Conservation (phyloP, 2,888 invertebrate species). For the Torymus auratus region DNA sequence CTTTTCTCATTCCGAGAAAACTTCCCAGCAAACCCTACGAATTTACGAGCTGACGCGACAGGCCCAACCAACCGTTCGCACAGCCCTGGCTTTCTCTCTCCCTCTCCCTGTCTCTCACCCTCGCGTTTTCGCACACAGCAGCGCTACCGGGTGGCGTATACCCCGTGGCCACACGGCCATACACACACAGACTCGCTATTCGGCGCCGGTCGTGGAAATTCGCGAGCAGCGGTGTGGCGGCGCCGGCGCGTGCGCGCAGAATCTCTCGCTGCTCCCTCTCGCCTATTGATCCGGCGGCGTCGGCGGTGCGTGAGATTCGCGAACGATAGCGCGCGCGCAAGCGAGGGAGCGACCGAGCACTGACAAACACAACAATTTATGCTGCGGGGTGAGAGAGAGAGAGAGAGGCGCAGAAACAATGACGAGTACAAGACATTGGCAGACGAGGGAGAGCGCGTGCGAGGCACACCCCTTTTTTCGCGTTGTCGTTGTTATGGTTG, state of each 20-base stretch:
- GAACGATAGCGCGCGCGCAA: constrained; percentile 30
- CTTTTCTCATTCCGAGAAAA: not conserved
- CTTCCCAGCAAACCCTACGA: not conserved
- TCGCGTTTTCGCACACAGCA: too few relatives aligned
- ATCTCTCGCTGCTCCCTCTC: constrained; percentile 51
- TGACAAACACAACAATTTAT: constrained; percentile 47
- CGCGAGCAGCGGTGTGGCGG: constrained; percentile 27
- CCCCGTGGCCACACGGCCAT: too few relatives aligned
- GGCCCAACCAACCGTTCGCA: too few relatives aligned
- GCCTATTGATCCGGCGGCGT: constrained; percentile 52
- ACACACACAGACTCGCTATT: not conserved
- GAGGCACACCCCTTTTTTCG: not conserved
- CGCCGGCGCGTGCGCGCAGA: constrained; percentile 7
- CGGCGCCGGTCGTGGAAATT: constrained; percentile 51
- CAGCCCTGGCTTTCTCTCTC: not conserved
- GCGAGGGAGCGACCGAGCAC: constrained; percentile 5
- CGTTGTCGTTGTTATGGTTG: constrained; percentile 9
- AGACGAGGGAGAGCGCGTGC: not conserved
- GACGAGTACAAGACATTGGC: constrained; percentile 2
- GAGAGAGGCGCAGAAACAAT: not conserved
- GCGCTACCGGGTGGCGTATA: too few relatives aligned
- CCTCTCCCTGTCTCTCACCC: not conserved
- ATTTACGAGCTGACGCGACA: not conserved
- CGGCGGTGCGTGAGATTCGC: constrained; percentile 52
- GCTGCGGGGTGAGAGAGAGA: not conserved